Percentiles rank a stretch among this genome's conserved stretches.
Conservation (phyloP, 2,797 vertebrate genomes). For the Clangula hyemalis region DNA sequence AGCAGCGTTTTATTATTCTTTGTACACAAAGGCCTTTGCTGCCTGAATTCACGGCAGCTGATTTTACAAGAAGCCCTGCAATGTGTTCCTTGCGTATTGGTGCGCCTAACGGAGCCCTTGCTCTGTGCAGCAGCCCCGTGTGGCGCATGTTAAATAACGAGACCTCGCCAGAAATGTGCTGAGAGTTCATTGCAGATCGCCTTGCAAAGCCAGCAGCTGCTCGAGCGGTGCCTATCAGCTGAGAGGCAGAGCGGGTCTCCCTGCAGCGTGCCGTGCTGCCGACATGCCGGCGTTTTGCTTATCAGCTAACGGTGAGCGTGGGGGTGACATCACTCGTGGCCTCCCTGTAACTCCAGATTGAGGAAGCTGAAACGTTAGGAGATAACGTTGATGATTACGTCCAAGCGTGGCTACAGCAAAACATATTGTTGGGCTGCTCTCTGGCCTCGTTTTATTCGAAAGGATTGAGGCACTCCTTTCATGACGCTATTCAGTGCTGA, state of each 20-base stretch:
- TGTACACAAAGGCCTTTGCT: not conserved
- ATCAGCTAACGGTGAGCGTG: conserved; percentile 5
- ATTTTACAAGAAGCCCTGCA: not conserved
- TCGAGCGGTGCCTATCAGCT: rapidly evolving
- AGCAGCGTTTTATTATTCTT: not conserved
- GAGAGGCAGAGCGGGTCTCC: not conserved
- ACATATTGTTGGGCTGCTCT: not conserved
- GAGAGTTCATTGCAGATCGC: not conserved
- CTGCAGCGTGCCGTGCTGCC: conserved; percentile 31
- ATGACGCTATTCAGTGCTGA: not conserved
- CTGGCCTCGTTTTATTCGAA: not conserved
- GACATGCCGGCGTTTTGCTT: conserved; percentile 25
- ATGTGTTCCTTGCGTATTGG: not conserved
- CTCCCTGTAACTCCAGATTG: not conserved
- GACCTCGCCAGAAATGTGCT: not conserved
- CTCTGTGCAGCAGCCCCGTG: not conserved
- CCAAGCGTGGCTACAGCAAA: not conserved
- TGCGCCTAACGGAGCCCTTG: not conserved
- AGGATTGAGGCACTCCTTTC: not conserved
- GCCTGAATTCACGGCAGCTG: conserved; percentile 18
- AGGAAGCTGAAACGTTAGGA: not conserved
- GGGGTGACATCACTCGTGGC: conserved; percentile 62
- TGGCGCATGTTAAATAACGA: not conserved
- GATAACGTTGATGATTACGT: not conserved
- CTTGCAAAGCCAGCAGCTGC: not conserved